Base-by-base conservation (phyloP, 2,113 vertebrate genomes). In the Amazona vittata region DNA sequence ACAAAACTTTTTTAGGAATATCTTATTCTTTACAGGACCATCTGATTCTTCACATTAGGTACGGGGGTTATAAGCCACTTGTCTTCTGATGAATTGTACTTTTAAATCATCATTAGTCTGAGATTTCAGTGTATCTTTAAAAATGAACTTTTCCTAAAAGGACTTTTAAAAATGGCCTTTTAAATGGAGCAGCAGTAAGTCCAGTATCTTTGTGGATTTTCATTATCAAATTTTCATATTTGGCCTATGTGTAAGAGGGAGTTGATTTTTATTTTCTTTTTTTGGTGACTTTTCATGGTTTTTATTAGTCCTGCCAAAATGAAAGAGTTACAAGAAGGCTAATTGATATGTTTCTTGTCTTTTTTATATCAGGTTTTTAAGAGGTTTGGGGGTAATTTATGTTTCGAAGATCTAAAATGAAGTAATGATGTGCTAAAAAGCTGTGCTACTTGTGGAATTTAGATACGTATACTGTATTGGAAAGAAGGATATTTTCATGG, bases 311-410 rank as follows among this genome's bases (percentile, higher is more conserved):
- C 28, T 68, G 11, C 37, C 43, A 68, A 60, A 15, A 12, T 33
- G 37, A 28, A 71, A 65, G 9, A 46, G 29, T 26, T 29, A 7
- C 0, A 0, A 31, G 35, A 43, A 44, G 6, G 12, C n/a, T 9
- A 33, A 15, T 5, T 77, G 57, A 20, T 63, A 67, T 43, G 19
- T 60, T 84, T 74, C 28, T 69, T 64, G 15, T n/a, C 20, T 46
- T 28, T 3, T 22, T 2, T 24, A 5, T 55, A 4, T 26, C 2
- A 37, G 7, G 7, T 35, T 57, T 35, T 70, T 28, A 31, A 57
- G 29, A 33, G 2, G 1, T 12, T 50, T 65, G 11, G 19, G 18
- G 9, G 6, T 77, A 21, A 29, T 47, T 31, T 37, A 0, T 69
- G 9, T 70, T 88, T 90, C 28, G 10, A 83, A 74, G 31, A 19